Conservation (phyloP, 2,113 vertebrate species). For the Clarias magur region DNA sequence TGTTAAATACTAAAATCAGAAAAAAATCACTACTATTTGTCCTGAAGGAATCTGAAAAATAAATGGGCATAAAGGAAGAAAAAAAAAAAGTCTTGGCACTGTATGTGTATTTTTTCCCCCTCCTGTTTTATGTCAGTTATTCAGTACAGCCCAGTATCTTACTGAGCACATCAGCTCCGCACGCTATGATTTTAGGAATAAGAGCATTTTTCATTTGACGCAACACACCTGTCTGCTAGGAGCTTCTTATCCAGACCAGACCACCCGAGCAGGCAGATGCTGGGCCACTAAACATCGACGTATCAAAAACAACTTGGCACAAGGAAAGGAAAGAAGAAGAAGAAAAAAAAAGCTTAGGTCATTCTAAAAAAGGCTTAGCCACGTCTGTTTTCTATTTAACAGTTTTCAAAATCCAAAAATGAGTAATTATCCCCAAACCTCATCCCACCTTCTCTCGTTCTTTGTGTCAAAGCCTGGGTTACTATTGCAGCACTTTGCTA, state of each 20-base stretch:
- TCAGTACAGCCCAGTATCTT: slow-evolving; percentile 84
- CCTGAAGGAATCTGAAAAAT: slow-evolving; percentile 33
- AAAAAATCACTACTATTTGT: slow-evolving; percentile 67
- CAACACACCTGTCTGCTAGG: slow-evolving; percentile 73
- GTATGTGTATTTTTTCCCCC: slow-evolving; percentile 80
- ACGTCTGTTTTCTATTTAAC: slow-evolving; percentile 92
- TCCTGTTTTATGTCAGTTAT: slow-evolving; percentile 86
- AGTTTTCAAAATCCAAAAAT: slow-evolving; percentile 83
- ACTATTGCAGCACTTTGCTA: slow-evolving; percentile 89
- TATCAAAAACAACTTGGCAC: slow-evolving; percentile 84
- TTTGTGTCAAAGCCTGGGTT: slow-evolving; percentile 80
- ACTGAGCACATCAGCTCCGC: slow-evolving; percentile 81
- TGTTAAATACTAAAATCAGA: slow-evolving; percentile 44
- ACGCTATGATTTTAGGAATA: slow-evolving; percentile 84
- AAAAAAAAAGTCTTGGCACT: slow-evolving; percentile 81
- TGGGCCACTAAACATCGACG: slow-evolving; percentile 81
- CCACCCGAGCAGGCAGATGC: slow-evolving; percentile 84
- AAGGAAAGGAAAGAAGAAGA: slow-evolving; percentile 58
- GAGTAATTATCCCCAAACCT: slow-evolving; percentile 70
- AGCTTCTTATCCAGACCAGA: slow-evolving; percentile 77
- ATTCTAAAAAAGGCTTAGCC: slow-evolving; percentile 76
- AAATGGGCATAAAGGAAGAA: slow-evolving; percentile 48
- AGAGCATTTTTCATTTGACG: slow-evolving; percentile 71
- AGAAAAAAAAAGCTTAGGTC: slow-evolving; percentile 86
- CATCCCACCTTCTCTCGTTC: slow-evolving; percentile 41